phyloP scores from a whole-genome alignment of 2,888 invertebrate genomes.

The Ischnus inquisitorius region DNA sequence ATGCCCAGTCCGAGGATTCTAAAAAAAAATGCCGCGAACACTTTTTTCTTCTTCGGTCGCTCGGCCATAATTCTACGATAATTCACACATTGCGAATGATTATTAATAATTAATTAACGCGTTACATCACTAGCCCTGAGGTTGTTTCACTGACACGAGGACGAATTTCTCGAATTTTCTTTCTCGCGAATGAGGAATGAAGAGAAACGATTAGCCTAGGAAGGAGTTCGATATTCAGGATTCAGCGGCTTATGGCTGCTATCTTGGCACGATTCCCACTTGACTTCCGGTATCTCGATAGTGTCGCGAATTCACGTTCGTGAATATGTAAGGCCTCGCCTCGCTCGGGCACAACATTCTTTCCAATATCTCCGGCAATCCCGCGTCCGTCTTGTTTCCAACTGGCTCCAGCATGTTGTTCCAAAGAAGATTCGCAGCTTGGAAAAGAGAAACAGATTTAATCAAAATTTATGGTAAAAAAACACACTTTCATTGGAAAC shows the following conservation, averaged over 20 bases:
- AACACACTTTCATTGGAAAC: too few relatives aligned
- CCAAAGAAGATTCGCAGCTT: slow-evolving; percentile 91
- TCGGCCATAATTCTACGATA: slow-evolving; percentile 18
- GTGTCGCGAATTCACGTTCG: slow-evolving; percentile 87
- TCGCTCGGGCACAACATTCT: slow-evolving; percentile 88
- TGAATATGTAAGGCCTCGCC: slow-evolving; percentile 89
- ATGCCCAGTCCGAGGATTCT: neutral
- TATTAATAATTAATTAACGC: slow-evolving; percentile 9
- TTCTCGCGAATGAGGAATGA: neutral
- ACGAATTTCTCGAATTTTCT: slow-evolving; percentile 22
- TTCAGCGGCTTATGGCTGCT: slow-evolving; percentile 9
- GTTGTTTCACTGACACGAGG: slow-evolving; percentile 44
- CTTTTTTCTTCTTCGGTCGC: slow-evolving; percentile 23
- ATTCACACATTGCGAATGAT: neutral
- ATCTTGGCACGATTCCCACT: slow-evolving; percentile 75
- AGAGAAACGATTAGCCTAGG: slow-evolving; percentile 3
- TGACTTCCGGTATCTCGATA: slow-evolving; percentile 86
- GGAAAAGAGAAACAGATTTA: slow-evolving; percentile 68
- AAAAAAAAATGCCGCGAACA: slow-evolving; percentile 14
- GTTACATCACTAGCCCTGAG: slow-evolving; percentile 67
- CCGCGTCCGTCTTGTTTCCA: slow-evolving; percentile 88
- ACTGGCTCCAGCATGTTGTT: slow-evolving; percentile 91
- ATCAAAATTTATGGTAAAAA: neutral
- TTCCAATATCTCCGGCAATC: slow-evolving; percentile 87
- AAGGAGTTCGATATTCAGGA: neutral